Evolutionary conservation across 37 sponge, comb jelly and placozoan genomes (phyloP).

Genomic region (Petrosia ficiformis): DNA sequence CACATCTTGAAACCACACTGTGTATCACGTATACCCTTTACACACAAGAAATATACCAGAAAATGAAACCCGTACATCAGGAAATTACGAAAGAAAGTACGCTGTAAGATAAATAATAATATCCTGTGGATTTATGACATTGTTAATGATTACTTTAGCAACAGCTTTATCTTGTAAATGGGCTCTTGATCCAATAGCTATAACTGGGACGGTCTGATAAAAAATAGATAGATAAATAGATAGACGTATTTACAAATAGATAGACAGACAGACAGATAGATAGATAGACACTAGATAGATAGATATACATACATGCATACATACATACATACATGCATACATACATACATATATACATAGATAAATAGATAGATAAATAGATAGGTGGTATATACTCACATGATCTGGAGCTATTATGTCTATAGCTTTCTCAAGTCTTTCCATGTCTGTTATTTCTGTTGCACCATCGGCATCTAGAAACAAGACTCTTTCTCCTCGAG

Average conservation of each 20-base stretch:
- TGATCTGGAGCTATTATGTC: slow-evolving; percentile 27
- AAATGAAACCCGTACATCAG: slow-evolving; percentile 96
- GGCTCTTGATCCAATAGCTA: slow-evolving; percentile 92
- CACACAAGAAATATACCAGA: slow-evolving; percentile 83
- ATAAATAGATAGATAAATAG: background rate
- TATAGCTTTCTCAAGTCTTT: slow-evolving; percentile 71
- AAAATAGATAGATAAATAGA: background rate
- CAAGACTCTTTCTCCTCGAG: slow-evolving; percentile 78
- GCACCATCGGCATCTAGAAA: slow-evolving; percentile 99
- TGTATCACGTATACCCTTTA: slow-evolving; percentile 90
- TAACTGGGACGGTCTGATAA: slow-evolving; percentile 46
- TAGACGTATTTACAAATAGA: no score
- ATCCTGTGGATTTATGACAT: background rate
- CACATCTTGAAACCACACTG: slow-evolving; percentile 99
- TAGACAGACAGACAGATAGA: no score
- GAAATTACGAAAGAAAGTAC: slow-evolving; percentile 88
- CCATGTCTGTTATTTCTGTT: slow-evolving; percentile 80
- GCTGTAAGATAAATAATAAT: slow-evolving; percentile 14
- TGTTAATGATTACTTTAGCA: slow-evolving; percentile 83
- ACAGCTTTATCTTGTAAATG: slow-evolving; percentile 95
- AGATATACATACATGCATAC: background rate
- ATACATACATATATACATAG: background rate
- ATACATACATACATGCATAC: background rate
- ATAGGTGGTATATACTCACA: slow-evolving; percentile 26
- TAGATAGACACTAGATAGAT: no score